Conservation (phyloP, 2,888 invertebrate genomes). For the Trichogramma dendrolimi region DNA sequence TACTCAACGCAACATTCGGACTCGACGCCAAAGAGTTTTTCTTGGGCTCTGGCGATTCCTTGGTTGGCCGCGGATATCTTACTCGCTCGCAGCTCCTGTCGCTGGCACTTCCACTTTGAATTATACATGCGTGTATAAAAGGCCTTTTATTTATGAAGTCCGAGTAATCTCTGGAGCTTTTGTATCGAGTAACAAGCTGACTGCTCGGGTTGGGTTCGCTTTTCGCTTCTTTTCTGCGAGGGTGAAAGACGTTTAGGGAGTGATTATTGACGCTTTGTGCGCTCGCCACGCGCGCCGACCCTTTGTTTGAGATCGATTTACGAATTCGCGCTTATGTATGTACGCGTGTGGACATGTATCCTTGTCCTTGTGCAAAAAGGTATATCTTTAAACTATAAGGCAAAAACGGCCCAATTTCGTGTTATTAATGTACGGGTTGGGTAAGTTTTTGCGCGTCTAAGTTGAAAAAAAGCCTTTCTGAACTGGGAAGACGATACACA, state of each 20-base stretch:
- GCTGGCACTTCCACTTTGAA: slow-evolving; percentile 10
- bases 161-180: slow-evolving; percentile 5
- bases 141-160: slow-evolving; percentile 3
- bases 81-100: not conserved
- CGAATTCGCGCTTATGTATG: no score
- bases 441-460: no score
- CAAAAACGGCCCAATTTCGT: no score
- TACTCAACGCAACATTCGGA: not conserved
- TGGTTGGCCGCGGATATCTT: not conserved
- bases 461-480: no score
- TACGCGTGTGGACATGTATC: no score
- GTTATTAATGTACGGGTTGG: no score
- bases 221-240: not conserved
- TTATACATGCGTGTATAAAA: slow-evolving; percentile 23
- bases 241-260: not conserved
- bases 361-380: no score
- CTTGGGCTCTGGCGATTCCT: not conserved
- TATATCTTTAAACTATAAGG: no score
- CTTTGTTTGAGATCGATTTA: no score
- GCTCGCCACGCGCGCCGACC: no score
- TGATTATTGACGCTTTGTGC: slow-evolving; percentile 4
- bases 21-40: slow-evolving; percentile 17
- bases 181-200: not conserved
- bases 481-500: no score
- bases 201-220: not conserved